Conservation (phyloP, 1,140 invertebrate genomes). For the Bradynema listronoti region DNA sequence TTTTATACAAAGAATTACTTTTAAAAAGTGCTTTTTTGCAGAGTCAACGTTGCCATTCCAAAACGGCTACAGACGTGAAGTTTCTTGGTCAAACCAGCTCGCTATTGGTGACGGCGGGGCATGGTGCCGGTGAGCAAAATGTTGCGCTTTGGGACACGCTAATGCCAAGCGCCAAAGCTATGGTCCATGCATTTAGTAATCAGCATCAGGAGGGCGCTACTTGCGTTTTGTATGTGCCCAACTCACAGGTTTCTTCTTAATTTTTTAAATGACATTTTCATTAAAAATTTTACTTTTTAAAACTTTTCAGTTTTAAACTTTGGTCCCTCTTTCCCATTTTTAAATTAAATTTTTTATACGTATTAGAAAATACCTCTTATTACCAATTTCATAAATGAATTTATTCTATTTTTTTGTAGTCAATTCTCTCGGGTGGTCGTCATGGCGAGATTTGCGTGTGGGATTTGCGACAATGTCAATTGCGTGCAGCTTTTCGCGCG, state of each 20-base stretch:
- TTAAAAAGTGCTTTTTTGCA: conserved; percentile 60
- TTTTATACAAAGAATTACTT: no score
- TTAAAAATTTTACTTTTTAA: no score
- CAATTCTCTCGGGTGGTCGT: conserved; percentile 79
- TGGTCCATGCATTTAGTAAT: conserved; percentile 67
- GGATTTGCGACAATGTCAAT: conserved; percentile 72
- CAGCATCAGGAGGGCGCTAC: conserved; percentile 51
- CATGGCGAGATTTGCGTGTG: conserved; percentile 85
- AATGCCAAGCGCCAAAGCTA: conserved; percentile 82
- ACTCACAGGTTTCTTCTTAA: conserved; percentile 46
- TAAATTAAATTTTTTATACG: conserved; percentile 20
- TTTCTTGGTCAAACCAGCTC: conserved; percentile 88
- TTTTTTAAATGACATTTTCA: no score
- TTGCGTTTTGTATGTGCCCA: conserved; percentile 47
- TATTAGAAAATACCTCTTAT: no score
- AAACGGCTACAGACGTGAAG: conserved; percentile 90
- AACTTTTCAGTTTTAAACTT: no score
- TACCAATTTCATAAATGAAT: no score
- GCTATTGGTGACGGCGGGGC: conserved; percentile 90
- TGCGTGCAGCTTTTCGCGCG: conserved; percentile 73
- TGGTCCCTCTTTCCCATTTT: no score
- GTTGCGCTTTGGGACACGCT: conserved; percentile 98
- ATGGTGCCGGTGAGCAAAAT: conserved; percentile 90
- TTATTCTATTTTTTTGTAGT: conserved; percentile 34
- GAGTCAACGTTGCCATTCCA: conserved; percentile 92